These are phyloP conservation scores for Dendrocincla fuliginosa DNA, from an alignment of 2,797 vertebrate genomes.

Conservation along the genomic window DNA sequence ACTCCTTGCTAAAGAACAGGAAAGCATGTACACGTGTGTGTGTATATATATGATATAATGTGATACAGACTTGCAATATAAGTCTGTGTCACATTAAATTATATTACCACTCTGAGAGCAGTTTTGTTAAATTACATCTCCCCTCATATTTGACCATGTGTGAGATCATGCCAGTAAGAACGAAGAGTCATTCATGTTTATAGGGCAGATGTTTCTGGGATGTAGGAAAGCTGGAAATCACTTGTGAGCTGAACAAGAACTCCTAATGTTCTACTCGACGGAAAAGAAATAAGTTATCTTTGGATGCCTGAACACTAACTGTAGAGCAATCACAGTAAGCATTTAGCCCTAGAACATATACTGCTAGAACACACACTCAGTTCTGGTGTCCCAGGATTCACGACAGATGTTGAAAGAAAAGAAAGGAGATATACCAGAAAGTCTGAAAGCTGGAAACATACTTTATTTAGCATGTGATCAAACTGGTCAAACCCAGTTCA, in stretches of 20 bases:
- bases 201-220: background rate
- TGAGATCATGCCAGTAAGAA: background rate
- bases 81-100: background rate
- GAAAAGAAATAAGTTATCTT: background rate
- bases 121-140: background rate
- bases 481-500: background rate
- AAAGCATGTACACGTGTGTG: rapidly evolving
- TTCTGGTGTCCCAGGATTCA: rapidly evolving
- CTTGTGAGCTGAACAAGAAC: background rate
- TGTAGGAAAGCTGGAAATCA: background rate
- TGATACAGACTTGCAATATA: rapidly evolving
- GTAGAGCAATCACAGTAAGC: background rate
- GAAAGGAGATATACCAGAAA: background rate
- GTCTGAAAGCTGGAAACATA: background rate
- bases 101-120: background rate
- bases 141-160: background rate
- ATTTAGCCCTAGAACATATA: background rate
- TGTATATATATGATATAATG: background rate
- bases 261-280: background rate
- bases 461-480: no score
- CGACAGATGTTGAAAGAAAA: background rate
- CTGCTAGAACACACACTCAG: background rate
- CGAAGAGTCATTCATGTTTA: background rate
- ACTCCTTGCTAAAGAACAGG: background rate
- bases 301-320: background rate